Base-by-base conservation (phyloP, 2,113 vertebrate genomes). In the Tragulus kanchil region DNA sequence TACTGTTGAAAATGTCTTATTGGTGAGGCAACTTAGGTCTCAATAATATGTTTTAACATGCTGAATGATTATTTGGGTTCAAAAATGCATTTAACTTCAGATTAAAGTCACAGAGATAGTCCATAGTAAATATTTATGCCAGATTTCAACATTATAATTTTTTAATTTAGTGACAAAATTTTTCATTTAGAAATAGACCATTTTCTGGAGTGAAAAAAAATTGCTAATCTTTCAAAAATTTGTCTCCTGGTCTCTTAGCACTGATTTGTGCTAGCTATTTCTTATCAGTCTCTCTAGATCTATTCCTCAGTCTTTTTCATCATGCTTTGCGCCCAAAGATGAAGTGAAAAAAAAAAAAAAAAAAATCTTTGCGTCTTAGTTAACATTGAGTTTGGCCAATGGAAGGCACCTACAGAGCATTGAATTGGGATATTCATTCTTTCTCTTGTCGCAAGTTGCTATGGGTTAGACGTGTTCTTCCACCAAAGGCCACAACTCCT, bases 61-160 rank as follows among this genome's bases (percentile, higher is more conserved):
- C 58, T 65, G 21, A 58, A 36, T 75, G 69, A 89, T 73, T 89
- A 28, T 48, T 31, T n/a, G 86, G 19, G 0, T 88, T 87, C 58
- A 71, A 93, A 96, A 92, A 78, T 62, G 2, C 11, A 50, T 88
- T 95, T 56, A 87, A 84, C 13, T 93, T 78, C 45, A 71, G 88
- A 59, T 10, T 84, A 89, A 95, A 90, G 85, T 42, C 16, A 78
- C 86, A 93, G 19, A 84, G 45, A 93, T n/a, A 75, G 36, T 87
- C 15, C 13, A 79, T 45, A 48, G 21, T 28, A 89, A 54, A 95
- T 4, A 89, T 52, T 50, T 48, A 93, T 54, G 71, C 2, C 4
- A 52, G 4, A 91, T 78, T 67, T 58, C 4, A 91, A 71, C 13
- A 92, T 71, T 5, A 58, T 42, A 75, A 61, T 61, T 87, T 90